Percentiles rank a stretch among this genome's conserved stretches.
phyloP scores from a whole-genome alignment of 2,113 vertebrate species.

The Nothocercus julius region DNA sequence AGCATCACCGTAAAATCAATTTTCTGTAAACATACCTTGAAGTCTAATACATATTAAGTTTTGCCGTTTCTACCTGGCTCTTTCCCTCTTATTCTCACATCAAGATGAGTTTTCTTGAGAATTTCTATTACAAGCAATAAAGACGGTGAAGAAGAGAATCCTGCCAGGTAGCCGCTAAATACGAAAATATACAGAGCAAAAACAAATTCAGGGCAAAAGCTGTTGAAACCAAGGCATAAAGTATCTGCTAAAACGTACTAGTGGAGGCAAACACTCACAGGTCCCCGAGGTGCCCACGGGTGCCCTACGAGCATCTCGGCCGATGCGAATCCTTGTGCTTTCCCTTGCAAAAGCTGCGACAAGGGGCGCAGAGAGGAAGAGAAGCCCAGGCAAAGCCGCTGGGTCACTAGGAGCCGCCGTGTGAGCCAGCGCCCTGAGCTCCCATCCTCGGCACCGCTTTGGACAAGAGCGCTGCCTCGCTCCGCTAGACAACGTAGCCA shows the following conservation, averaged over 20 bases:
- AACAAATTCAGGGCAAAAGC: constrained; percentile 4
- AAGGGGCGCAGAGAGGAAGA: background rate
- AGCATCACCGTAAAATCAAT: background rate
- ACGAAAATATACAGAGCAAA: background rate
- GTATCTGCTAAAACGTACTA: background rate
- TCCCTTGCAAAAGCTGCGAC: background rate
- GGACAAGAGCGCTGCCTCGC: background rate
- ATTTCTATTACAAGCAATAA: background rate
- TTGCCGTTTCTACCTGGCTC: background rate
- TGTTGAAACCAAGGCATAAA: constrained; percentile 9
- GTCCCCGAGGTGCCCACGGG: background rate
- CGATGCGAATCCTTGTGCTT: background rate
- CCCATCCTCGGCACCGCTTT: background rate
- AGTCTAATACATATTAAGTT: background rate
- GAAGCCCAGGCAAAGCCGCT: rapidly evolving
- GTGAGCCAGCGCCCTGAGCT: background rate
- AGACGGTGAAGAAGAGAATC: background rate
- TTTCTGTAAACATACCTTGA: background rate
- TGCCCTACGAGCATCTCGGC: background rate
- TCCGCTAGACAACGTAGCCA: background rate
- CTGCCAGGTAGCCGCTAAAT: constrained; percentile 12
- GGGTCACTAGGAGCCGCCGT: background rate
- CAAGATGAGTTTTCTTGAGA: background rate
- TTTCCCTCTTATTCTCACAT: background rate
- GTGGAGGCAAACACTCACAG: background rate